Conservation (phyloP, 2,797 vertebrate species). For the Chaetodon trifasciatus region DNA sequence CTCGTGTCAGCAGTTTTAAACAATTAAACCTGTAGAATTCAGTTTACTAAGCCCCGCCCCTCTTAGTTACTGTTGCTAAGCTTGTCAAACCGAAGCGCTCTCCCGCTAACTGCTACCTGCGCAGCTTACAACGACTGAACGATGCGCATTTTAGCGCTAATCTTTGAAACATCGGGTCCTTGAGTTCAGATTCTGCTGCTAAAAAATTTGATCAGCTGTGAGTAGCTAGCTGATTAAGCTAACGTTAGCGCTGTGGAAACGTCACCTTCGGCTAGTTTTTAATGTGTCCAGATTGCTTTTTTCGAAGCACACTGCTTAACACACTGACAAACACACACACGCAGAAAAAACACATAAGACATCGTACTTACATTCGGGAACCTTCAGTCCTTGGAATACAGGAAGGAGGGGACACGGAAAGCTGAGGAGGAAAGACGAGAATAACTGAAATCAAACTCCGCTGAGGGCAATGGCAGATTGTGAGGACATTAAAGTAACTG, state of each 20-base stretch:
- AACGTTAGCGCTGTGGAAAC: not conserved
- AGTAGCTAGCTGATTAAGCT: not conserved
- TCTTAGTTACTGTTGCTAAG: not conserved
- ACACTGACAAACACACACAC: no score
- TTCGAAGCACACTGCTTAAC: no score
- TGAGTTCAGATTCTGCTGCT: no score
- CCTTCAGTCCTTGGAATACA: not conserved
- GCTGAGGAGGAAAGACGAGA: not conserved
- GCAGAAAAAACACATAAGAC: not conserved
- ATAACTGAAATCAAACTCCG: not conserved
- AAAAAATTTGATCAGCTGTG: not conserved
- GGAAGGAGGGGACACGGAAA: not conserved
- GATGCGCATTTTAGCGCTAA: no score
- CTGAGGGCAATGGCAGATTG: not conserved
- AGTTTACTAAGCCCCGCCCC: not conserved
- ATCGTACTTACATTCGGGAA: not conserved
- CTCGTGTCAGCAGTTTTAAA: not conserved
- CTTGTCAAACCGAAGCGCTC: not conserved
- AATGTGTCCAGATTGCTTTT: no score
- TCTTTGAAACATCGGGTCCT: not conserved
- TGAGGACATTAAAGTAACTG: not conserved
- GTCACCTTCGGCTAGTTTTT: not conserved
- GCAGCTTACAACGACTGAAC: not conserved
- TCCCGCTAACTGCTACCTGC: no score
- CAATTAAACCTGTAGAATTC: not conserved